Conservation (phyloP, 1,140 invertebrate genomes). For the Tribolium castaneum region DNA sequence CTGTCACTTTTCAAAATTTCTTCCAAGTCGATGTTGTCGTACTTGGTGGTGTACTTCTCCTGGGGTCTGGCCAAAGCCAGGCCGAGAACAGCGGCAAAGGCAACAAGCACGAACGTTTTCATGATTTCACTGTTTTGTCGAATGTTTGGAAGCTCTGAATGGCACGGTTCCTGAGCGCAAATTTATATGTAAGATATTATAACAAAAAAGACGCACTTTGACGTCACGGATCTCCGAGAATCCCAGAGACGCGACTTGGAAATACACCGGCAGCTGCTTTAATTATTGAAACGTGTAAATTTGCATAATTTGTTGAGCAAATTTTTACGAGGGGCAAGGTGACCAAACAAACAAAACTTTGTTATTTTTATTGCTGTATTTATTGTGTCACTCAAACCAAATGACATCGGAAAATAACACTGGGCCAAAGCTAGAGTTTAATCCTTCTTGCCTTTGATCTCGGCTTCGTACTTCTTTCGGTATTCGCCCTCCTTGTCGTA, state of each 20-base stretch:
- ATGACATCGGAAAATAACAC: neutral
- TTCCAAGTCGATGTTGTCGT: constrained; percentile 76
- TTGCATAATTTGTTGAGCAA: constrained; percentile 16
- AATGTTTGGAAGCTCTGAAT: constrained; percentile 15
- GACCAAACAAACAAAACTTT: constrained; percentile 5
- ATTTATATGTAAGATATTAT: constrained; percentile 14
- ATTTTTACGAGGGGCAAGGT: constrained; percentile 17
- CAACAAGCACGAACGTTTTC: constrained; percentile 8
- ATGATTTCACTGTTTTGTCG: constrained; percentile 17
- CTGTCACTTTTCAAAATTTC: constrained; percentile 74
- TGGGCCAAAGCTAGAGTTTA: neutral
- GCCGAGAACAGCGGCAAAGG: neutral
- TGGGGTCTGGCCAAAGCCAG: constrained; percentile 46
- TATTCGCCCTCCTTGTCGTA: constrained; percentile 70
- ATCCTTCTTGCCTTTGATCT: constrained; percentile 39
- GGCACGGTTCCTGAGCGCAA: constrained; percentile 3
- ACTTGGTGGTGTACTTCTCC: constrained; percentile 75
- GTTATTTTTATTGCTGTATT: neutral
- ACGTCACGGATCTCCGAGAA: constrained; percentile 25
- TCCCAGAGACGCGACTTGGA: constrained; percentile 16
- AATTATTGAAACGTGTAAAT: constrained; percentile 10
- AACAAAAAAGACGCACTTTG: constrained; percentile 7
- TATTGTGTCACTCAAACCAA: neutral
- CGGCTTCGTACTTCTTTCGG: constrained; percentile 59
- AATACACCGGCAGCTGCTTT: constrained; percentile 13